Evolutionary conservation across 1,140 invertebrate genomes (phyloP), one percentile per base, ranked within the genome.

Genomic region (Apis cerana): DNA sequence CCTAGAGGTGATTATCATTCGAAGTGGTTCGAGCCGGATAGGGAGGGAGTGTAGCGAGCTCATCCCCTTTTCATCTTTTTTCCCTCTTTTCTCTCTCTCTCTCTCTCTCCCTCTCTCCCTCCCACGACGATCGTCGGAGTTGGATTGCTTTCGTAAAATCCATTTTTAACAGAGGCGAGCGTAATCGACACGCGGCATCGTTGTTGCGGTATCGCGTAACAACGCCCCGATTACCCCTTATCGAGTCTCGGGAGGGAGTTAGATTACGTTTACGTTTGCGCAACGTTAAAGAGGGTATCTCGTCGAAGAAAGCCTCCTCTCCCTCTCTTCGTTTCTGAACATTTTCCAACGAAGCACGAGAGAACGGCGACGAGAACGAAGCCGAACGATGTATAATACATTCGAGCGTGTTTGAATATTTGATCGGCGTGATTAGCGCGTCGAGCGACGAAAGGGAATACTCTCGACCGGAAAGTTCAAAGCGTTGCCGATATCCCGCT

Each of bases 1-100:
- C 88, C 89, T 80, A 87, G 85, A 88, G 89, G 91, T 91, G 92
- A 93, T 92, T 92, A 93, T 92, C 90, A 92, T 92, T 90, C 86
- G 91, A 89, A 91, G 92, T 90, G 90, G 89, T 92, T 91, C 89
- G 88, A 43, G 84, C 85, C 82, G 33, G 33, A 2, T 33, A 33
- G 33, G 33, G 33, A 0, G 75, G 84, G 84, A 80, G 86, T 86
- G 86, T 86, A 86, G 80, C 70, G 79, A 74, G 80, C 84, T 85
- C 84, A 88, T 87, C 88, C 84, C 81, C 84, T 74, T 84, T 68
- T 54, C 33, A 43, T 43, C 78, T 79, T 74, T 62, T 5, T 56
- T 5, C 43, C 43, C 5, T 21, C 2, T 9, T 43, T 15, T 43
- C 17, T 17, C 17, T 43, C 17, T 65, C 17, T 19, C 8, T 43